Percentiles rank a stretch among this genome's conserved stretches.
Conservation (phyloP, 2,797 vertebrate genomes). For the Sardinella longiceps region DNA sequence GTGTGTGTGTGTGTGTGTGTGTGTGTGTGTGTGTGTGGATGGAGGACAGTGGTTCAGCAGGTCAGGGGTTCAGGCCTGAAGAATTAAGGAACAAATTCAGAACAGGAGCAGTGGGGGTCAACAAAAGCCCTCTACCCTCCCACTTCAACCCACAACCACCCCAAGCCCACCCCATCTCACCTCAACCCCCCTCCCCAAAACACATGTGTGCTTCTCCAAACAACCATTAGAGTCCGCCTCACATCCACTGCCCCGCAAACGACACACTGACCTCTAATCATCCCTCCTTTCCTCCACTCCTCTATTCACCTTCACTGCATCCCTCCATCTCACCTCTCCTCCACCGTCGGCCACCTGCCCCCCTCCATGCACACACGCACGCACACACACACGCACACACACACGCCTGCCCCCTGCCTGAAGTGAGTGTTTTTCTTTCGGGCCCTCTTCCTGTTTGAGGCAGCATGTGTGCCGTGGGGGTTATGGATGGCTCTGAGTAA, state of each 20-base stretch:
- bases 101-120: slow-evolving; percentile 58
- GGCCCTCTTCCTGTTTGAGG: slow-evolving; percentile 61
- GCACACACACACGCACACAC: too few relatives aligned
- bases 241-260: slow-evolving; percentile 53
- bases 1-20: background rate
- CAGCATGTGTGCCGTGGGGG: slow-evolving; percentile 46
- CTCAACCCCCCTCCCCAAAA: background rate
- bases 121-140: background rate
- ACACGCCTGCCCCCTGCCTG: too few relatives aligned
- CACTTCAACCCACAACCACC: background rate
- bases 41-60: slow-evolving; percentile 37
- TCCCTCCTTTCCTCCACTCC: slow-evolving; percentile 54
- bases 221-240: slow-evolving; percentile 63
- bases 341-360: background rate
- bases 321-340: background rate
- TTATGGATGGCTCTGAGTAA: slow-evolving; percentile 49
- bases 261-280: slow-evolving; percentile 68
- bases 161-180: background rate
- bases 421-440: slow-evolving; percentile 65
- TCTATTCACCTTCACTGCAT: background rate
- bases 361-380: too few relatives aligned
- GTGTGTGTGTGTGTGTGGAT: background rate
- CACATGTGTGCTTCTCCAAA: slow-evolving; percentile 53
- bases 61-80: slow-evolving; percentile 65
- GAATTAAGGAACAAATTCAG: slow-evolving; percentile 71